Percentiles rank a stretch among this genome's conserved stretches.
Conservation (phyloP, 2,888 invertebrate species). For the Chloroclysta siterata region DNA sequence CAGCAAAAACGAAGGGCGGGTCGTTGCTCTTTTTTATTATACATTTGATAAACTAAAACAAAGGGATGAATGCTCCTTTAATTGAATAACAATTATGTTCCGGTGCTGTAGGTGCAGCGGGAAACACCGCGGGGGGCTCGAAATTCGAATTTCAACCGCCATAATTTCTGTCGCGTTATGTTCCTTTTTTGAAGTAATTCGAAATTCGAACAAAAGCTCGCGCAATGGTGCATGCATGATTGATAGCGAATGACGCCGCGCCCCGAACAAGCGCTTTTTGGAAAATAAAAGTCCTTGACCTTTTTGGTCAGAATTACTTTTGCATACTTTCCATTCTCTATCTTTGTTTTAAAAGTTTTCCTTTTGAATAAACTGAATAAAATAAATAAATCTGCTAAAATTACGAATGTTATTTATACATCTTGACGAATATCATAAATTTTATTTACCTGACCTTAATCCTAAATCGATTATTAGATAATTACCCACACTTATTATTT, state of each 20-base stretch:
- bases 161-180: constrained; percentile 73
- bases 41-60: constrained; percentile 30
- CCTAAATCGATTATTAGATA: too few relatives aligned
- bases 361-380: too few relatives aligned
- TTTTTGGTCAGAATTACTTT: constrained; percentile 51
- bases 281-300: constrained; percentile 75
- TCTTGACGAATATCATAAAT: too few relatives aligned
- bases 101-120: constrained; percentile 54
- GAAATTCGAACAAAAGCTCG: constrained; percentile 82
- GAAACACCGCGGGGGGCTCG: constrained; percentile 65
- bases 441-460: too few relatives aligned
- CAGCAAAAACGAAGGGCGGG: constrained; percentile 24
- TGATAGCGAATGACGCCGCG: constrained; percentile 79
- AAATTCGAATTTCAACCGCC: constrained; percentile 70
- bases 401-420: too few relatives aligned
- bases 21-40: constrained; percentile 29
- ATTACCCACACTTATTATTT: too few relatives aligned
- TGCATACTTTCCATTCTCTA: constrained; percentile 35
- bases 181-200: constrained; percentile 78
- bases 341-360: not conserved
- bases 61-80: constrained; percentile 64
- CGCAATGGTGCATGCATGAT: constrained; percentile 84
- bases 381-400: too few relatives aligned
- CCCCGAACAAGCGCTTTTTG: constrained; percentile 67
- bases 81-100: constrained; percentile 70